Base-by-base conservation (phyloP, 2,113 vertebrate species). In the Bubo bubo region DNA sequence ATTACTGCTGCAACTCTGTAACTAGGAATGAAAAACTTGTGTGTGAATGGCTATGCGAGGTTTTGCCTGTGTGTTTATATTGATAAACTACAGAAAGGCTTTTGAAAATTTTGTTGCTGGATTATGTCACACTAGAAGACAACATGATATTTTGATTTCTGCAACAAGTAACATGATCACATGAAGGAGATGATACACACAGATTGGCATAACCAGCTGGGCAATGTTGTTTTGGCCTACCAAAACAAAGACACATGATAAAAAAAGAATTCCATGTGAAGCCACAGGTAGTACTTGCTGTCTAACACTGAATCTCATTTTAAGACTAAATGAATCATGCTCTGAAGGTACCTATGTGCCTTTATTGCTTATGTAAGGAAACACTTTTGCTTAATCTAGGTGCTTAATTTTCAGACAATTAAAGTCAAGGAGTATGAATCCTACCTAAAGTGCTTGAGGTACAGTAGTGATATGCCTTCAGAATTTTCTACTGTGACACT, bases 21-120 rank as follows among this genome's bases (percentile, higher is more conserved):
- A 70, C 21, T 52, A 52, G 7, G 16, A n/a, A 47, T 28, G 8
- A 73, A 52, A 24, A 1, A 8, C 9, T 63, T 45, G 1, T 15
- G 30, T 50, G 8, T 86, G 71, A 79, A 66, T 4, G 7, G 13
- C 5, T 76, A 8, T 49, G 4, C 56, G 19, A 37, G 12, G 2
- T n/a, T 82, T 86, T 1, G 0, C 1, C 10, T 56, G 1, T 32
- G 7, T 35, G 14, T 49, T 45, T 67, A 49, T 47, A 79, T 3
- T 17, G 23, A 28, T 11, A 28, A 41, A 49, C 11, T 23, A 77
- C 1, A 13, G 70, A 53, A 88, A 64, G 22, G 3, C 6, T 82
- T 60, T 35, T 55, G 41, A 79, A 79, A 56, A 41, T 26, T 37
- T 86, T 71, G 11, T 35, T 83, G 56, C 17, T n/a, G 2, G 9